Percentiles rank a stretch among this genome's conserved stretches.
These are phyloP conservation scores for Cossypha polioptera DNA, from an alignment of 2,797 vertebrate genomes.

Conservation along the genomic window DNA sequence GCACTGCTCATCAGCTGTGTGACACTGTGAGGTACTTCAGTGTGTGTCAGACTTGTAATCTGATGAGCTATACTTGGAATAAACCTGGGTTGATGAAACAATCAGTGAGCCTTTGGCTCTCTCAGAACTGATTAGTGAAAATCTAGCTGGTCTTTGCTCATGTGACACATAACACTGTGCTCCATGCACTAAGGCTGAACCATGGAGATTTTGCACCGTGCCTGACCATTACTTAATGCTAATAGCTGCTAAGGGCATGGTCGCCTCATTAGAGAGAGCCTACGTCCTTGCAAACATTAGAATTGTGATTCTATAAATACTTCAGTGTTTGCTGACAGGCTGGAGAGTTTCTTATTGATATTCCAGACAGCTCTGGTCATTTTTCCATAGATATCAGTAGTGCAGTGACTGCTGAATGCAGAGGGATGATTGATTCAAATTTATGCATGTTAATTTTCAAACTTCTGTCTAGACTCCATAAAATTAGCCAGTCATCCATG, in stretches of 20 bases:
- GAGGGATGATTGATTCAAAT: constrained; percentile 65
- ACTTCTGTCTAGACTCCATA: constrained; percentile 7
- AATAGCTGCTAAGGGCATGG: background rate
- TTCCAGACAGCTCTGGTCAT: constrained; percentile 39
- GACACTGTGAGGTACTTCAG: constrained; percentile 5
- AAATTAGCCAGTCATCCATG: constrained; percentile 44
- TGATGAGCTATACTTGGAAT: constrained; percentile 66
- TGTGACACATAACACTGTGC: background rate
- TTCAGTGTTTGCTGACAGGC: constrained; percentile 32
- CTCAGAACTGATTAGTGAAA: constrained; percentile 49
- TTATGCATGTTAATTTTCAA: constrained; percentile 59
- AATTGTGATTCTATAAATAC: constrained; percentile 18
- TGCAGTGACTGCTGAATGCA: constrained; percentile 41
- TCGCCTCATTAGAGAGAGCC: background rate
- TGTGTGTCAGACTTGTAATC: constrained; percentile 3
- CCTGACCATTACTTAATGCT: constrained; percentile 15
- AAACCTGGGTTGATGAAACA: constrained; percentile 62
- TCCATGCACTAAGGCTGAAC: background rate
- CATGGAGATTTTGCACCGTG: background rate
- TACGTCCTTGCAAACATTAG: background rate
- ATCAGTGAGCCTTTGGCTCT: constrained; percentile 43
- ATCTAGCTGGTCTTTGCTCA: background rate
- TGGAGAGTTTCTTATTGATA: constrained; percentile 42
- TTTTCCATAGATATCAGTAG: constrained; percentile 53
- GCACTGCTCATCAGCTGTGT: constrained; percentile 33